Evolutionary conservation across 37 sponge, comb jelly and placozoan genomes (phyloP), one percentile per base, ranked within the genome.

Genomic region (Tethya wilhelma): DNA sequence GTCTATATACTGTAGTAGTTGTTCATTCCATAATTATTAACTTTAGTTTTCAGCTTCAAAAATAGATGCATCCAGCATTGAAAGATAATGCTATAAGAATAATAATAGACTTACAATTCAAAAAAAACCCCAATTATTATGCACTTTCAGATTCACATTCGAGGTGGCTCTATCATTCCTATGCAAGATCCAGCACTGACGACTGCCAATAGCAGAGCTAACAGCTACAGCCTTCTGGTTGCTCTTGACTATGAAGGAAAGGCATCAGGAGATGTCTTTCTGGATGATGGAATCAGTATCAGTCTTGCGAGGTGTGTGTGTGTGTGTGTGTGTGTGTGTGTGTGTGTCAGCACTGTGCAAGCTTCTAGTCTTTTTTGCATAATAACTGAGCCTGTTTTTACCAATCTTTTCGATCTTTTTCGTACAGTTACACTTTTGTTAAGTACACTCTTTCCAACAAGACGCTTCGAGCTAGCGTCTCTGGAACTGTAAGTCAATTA

Each of bases 261-360:
- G 2, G 85, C 96, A 1, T 49, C 29, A 30, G 96, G 96, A 0
- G 78, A 75, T 31, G 69, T 93, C 25, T 96, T 70, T 67, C 39
- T 93, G 12, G 96, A 96, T 72, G 96, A 96, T 93, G 96, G 96
- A n/a, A n/a, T n/a, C n/a, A n/a, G n/a, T n/a, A n/a, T n/a, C n/a
- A n/a, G n/a, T n/a, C n/a, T n/a, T n/a, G n/a, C n/a, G n/a, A n/a
- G n/a, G n/a, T n/a, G n/a, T n/a, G n/a, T n/a, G n/a, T n/a, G n/a
- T n/a, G n/a, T n/a, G n/a, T n/a, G n/a, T n/a, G n/a, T n/a, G n/a
- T n/a, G n/a, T n/a, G n/a, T n/a, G n/a, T n/a, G n/a, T n/a, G n/a
- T n/a, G n/a, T n/a, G n/a, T n/a, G n/a, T n/a, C n/a, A n/a, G n/a
- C n/a, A n/a, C n/a, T n/a, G n/a, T n/a, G n/a, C n/a, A n/a, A n/a